Conservation (phyloP, 2,888 invertebrate species). For the Branchellion lobata region DNA sequence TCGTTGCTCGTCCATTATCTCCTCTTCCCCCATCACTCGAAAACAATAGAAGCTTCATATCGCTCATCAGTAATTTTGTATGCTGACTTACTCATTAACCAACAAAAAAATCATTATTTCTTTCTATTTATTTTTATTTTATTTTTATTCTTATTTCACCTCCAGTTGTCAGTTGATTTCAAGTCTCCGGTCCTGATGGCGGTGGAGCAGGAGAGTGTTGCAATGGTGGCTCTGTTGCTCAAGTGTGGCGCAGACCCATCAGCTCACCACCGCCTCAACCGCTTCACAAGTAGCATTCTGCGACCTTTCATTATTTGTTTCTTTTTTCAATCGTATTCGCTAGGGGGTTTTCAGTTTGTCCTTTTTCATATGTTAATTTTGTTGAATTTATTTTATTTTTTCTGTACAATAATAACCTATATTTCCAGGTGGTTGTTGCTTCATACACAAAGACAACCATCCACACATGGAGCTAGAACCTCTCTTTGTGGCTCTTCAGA, state of each 20-base stretch:
- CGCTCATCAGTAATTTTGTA: no score
- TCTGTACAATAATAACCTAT: background rate
- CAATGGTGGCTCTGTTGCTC: slow-evolving; percentile 55
- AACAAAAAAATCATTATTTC: no score
- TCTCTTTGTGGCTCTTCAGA: slow-evolving; percentile 57
- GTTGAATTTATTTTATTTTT: no score
- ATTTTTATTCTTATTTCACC: background rate
- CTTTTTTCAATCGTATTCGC: background rate
- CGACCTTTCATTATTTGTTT: background rate
- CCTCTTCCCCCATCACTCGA: background rate
- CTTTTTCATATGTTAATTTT: no score
- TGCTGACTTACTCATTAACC: no score
- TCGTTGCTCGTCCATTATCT: slow-evolving; percentile 28
- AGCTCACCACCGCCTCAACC: slow-evolving; percentile 53
- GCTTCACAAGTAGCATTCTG: background rate
- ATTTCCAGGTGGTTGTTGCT: slow-evolving; percentile 56
- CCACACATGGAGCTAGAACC: slow-evolving; percentile 60
- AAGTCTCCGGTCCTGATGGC: slow-evolving; percentile 57
- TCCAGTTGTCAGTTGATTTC: slow-evolving; percentile 57
- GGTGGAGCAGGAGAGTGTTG: slow-evolving; percentile 54
- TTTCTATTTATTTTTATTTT: background rate
- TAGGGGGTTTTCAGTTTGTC: no score
- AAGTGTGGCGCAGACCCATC: slow-evolving; percentile 58
- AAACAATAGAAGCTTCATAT: no score
- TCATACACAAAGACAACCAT: slow-evolving; percentile 57